Base-by-base conservation (phyloP, 1,140 invertebrate genomes). In the Pararge aegeria region DNA sequence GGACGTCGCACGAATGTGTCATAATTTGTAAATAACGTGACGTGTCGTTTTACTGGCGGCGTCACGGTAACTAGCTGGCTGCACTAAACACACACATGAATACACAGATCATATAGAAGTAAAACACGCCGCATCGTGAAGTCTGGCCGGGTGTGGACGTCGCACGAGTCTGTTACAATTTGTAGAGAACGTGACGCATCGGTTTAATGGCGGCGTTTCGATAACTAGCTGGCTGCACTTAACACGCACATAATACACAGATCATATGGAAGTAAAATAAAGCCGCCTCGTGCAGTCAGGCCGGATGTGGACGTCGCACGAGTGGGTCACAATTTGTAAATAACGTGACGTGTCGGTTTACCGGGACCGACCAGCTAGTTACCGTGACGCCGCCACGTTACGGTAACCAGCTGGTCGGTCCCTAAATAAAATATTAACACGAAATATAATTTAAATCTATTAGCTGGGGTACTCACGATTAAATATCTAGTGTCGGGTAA, bases 21-120 rank as follows among this genome's bases (percentile, higher is more conserved):
- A 55, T 40, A 55, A 55, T 55, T 55, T 55, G 53, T 40, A 44
- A 9, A 13, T 38, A 24, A 55, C 53, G 53, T 55, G 53, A 55
- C 53, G 38, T 18, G 37, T 42, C 37, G 53, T 6, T 21, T 19
- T 34, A 29, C 24, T 10, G n/a, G 53, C 4, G 0, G 51, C 51
- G 20, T 24, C 10, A 40, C 10, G 37, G 51, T 53, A 53, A 7
- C 10, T 40, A 24, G 15, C 37, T 16, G 15, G 38, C 16, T 7
- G 4, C 5, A 40, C 12, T 12, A 19, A 37, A 50, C 29, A 18
- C 1, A 0, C 5, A 6, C 12, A 18, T 42, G 16, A 18, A 18
- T 42, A 18, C 1, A 19, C 24, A 24, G 7, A n/a, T n/a, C n/a
- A n/a, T n/a, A n/a, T n/a, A n/a, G 10, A 18, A 52, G 5, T 0